A percentile compares a stretch with the other conserved stretches of the same genome.
These are phyloP conservation scores for Malurus cyaneus DNA, from an alignment of 2,113 vertebrate species.

Conservation along the genomic window DNA sequence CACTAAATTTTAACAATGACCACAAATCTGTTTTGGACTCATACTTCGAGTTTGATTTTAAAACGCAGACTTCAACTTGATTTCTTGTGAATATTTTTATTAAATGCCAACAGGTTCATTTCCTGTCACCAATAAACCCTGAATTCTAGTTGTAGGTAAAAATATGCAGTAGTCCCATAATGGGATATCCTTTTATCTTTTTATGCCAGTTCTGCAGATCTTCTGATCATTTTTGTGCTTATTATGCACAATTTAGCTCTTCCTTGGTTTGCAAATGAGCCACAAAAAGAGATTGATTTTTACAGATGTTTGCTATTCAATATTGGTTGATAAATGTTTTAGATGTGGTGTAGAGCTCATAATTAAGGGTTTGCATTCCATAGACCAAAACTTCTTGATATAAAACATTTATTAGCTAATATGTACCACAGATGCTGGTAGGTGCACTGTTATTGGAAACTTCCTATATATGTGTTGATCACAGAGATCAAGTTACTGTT, in stretches of 20 bases:
- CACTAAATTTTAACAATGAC: background rate
- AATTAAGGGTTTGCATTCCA: constrained; percentile 27
- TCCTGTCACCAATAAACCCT: background rate
- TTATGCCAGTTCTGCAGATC: constrained; percentile 1
- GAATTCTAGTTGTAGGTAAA: background rate
- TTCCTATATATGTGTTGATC: background rate
- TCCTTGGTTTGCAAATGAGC: constrained; percentile 30
- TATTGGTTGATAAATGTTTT: constrained; percentile 51
- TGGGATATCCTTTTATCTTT: constrained; percentile 16
- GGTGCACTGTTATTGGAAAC: background rate
- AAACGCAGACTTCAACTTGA: background rate
- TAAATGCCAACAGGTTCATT: background rate
- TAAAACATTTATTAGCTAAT: constrained; percentile 9
- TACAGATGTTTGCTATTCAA: constrained; percentile 33
- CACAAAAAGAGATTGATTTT: constrained; percentile 47
- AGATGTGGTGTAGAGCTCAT: constrained; percentile 11
- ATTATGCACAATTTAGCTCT: constrained; percentile 34
- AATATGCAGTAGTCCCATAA: background rate
- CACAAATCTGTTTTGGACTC: background rate
- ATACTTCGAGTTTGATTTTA: background rate
- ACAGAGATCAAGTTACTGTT: background rate
- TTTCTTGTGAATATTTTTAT: background rate
- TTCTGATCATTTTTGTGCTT: constrained; percentile 39
- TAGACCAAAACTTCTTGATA: background rate
- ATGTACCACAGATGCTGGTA: background rate